Base-by-base conservation (phyloP, 2,888 invertebrate genomes). In the Labia minor region DNA sequence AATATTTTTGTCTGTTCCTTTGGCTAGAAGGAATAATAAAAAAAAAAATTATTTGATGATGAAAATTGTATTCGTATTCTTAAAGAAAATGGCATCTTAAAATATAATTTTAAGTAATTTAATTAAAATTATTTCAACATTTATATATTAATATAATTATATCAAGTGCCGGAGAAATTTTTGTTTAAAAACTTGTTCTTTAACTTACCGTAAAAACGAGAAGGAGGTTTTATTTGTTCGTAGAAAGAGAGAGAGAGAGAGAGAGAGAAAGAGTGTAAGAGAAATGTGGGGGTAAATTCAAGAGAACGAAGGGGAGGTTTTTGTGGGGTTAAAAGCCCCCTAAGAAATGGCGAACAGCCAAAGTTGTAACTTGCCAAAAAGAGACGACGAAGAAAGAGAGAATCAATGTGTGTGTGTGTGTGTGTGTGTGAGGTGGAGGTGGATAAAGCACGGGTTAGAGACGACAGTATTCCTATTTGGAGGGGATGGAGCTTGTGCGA, bases 201-300 rank as follows among this genome's bases (percentile, higher is more conserved):
- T 14, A 49, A 49, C 49, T 49, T 16, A n/a, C 49, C 49, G 49
- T 49, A 49, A 20, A 37, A 37, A 65, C 19, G 49, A 16, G 49
- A 14, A 49, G 49, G 49, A 16, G 49, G 49, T 49, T 49, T 49
- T 49, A 49, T 49, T 49, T 49, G 49, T 49, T 49, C 49, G 49
- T 10, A 4, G 49, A 49, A 49, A 49, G 49, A 49, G 49, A 49
- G 37, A 63, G 21, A 18, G 21, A 21, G 62, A 26, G 11, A 21
- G 63, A 63, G 21, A 16, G 16, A 64, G 67, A 49, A n/a, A n/a
- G n/a, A n/a, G n/a, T n/a, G 61, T n/a, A 64, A 65, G 63, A 37
- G 64, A 64, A 65, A 68, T 66, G 21, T 62, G n/a, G 67, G 37
- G 33, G 49, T 18, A 49, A 26, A 63, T 66, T 66, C 63, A 61